Evolutionary conservation across 2,797 vertebrate species (phyloP), one percentile per base, ranked within the genome.

Genomic region (Rhinophrynus dorsalis): DNA sequence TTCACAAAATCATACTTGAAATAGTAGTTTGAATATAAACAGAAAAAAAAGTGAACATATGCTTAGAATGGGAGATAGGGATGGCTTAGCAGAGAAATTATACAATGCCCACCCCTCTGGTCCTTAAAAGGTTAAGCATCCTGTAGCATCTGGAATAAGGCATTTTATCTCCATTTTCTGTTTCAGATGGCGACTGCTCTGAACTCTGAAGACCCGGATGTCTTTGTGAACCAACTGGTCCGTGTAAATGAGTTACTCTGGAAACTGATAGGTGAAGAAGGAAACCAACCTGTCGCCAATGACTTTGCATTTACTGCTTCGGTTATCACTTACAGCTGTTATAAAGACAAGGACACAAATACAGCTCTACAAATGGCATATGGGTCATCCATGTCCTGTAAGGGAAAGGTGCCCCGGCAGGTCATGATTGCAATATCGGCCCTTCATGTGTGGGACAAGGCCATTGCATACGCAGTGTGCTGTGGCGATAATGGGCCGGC

Each of bases 351-450:
- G 10, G 12, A 17, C 1, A 15, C 2, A n/a, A 2, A 6, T 3
- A 27, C 12, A 6, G n/a, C 13, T 29, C 13, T 24, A 2, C 42
- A 21, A 8, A 45, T 4, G 2, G 48, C 30, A 6, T 70, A 35
- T 35, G 67, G 67, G 7, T 11, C 58, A 10, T 62, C 67, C 3
- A 20, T 70, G 15, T 54, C 67, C 15, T 70, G 58, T 23, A 70
- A 55, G 15, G 67, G 67, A 11, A 56, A 17, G 8, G 2, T 10
- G 7, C 10, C 38, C 2, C 20, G 50, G 8, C 6, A 5, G 1
- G 12, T 70, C 12, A 70, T 70, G 67, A 62, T 70, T 27, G 38
- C 21, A 17, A 12, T 67, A 26, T 67, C 64, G 9, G 11, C 30
- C 3, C 18, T 67, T 18, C 9, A 35, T 9, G 40, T 45, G 37